Evolutionary conservation across 2,797 vertebrate genomes (phyloP).

Genomic region (Limnodromus scolopaceus): DNA sequence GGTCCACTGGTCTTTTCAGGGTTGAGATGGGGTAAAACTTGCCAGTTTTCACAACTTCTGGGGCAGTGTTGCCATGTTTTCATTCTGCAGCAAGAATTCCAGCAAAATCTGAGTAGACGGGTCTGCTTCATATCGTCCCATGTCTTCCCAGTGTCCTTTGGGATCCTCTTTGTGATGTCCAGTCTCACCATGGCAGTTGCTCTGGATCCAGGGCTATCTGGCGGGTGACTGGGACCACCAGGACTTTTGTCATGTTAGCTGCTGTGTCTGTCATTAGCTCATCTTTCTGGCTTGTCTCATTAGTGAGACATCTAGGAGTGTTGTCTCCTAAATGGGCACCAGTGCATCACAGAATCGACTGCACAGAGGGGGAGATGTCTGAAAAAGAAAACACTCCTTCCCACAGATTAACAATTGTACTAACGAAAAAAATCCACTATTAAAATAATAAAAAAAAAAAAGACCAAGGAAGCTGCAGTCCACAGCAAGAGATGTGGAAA

Average conservation of each 20-base stretch:
- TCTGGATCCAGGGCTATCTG: background rate
- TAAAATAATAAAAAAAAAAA: no score
- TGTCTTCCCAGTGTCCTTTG: background rate
- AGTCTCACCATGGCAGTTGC: background rate
- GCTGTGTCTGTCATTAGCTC: background rate
- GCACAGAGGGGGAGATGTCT: background rate
- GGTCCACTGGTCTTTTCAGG: background rate
- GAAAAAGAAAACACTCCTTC: background rate
- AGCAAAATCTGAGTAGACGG: background rate
- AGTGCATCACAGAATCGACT: background rate
- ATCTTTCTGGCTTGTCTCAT: background rate
- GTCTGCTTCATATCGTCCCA: background rate
- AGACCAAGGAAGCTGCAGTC: background rate
- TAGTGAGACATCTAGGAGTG: background rate
- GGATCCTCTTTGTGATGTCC: background rate
- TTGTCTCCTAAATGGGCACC: background rate
- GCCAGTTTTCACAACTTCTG: background rate
- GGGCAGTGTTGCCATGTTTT: accelerated
- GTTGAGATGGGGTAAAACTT: background rate
- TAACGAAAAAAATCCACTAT: background rate
- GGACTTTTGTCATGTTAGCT: background rate
- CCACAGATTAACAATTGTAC: background rate
- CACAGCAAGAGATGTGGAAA: accelerated
- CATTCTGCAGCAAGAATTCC: background rate
- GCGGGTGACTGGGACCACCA: background rate